Evolutionary conservation across 2,113 vertebrate genomes (phyloP).

Genomic region (Muscicapa adusta): DNA sequence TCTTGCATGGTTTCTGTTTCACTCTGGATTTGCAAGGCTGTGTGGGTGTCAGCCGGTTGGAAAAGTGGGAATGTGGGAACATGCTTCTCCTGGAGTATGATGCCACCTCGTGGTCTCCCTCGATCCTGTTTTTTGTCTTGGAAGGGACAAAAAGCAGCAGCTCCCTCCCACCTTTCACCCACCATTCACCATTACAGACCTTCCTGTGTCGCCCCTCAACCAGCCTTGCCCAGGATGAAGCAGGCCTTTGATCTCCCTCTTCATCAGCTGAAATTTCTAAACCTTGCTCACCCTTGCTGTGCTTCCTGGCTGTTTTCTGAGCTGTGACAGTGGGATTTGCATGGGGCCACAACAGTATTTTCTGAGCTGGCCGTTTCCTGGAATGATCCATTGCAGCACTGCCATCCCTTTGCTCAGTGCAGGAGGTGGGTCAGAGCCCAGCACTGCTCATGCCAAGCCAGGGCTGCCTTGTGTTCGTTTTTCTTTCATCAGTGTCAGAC

Average conservation of each 20-base stretch:
- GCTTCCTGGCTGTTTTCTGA: fast-evolving
- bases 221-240: not conserved
- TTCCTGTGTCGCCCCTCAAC: fast-evolving
- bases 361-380: not conserved
- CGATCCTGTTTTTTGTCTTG: not conserved
- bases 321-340: not conserved
- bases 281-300: not conserved
- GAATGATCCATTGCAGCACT: not conserved
- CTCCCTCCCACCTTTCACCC: not conserved
- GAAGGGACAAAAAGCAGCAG: not conserved
- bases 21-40: not conserved
- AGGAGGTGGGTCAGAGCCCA: not conserved
- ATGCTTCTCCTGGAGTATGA: not conserved
- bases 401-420: fast-evolving
- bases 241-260: not conserved
- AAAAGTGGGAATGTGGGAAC: not conserved
- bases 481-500: not conserved
- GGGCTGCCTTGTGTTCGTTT: not conserved
- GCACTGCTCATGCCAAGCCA: not conserved
- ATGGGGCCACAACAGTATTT: fast-evolving
- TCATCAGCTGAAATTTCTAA: not conserved
- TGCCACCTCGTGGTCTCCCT: constrained; percentile 54
- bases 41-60: fast-evolving
- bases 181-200: not conserved
- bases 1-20: not conserved